phyloP scores from a whole-genome alignment of 35 echinoderm and acorn worm species.

The Ophiothrix spiculata region DNA sequence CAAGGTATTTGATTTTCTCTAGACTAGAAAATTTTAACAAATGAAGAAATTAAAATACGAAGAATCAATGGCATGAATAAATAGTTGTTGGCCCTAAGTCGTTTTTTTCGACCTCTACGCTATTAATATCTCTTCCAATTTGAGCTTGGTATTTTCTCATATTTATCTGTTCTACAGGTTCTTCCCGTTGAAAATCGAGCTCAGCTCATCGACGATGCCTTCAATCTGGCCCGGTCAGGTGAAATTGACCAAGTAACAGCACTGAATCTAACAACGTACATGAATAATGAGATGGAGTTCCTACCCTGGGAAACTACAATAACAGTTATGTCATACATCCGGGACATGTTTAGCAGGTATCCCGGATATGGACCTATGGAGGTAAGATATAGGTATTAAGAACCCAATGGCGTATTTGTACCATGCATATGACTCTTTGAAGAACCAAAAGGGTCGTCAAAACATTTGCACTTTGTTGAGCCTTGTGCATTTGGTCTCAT shows the following conservation, averaged over 20 bases:
- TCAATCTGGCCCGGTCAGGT: slow-evolving; percentile 73
- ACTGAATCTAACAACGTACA: slow-evolving; percentile 65
- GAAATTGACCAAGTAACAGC: slow-evolving; percentile 58
- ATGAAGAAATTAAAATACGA: no score
- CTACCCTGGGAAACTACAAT: slow-evolving; percentile 88
- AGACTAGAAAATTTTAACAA: no score
- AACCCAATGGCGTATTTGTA: neutral
- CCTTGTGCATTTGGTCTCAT: neutral
- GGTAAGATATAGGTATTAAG: slow-evolving; percentile 34
- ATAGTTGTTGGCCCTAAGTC: no score
- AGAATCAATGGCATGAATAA: no score
- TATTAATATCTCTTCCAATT: no score
- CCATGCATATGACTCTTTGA: no score
- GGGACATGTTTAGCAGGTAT: slow-evolving; percentile 92
- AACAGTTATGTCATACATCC: slow-evolving; percentile 64
- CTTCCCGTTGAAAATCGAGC: slow-evolving; percentile 78
- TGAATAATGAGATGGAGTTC: slow-evolving; percentile 65
- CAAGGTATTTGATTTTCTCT: neutral
- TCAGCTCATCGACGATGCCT: slow-evolving; percentile 83
- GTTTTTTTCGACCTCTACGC: no score
- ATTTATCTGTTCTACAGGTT: no score
- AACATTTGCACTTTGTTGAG: neutral
- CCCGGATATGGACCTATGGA: slow-evolving; percentile 85
- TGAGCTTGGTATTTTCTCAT: no score
- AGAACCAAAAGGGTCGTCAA: no score